Percentiles rank a stretch among this genome's conserved stretches.
phyloP scores from a whole-genome alignment of 1,140 invertebrate species.

The Brevipalpus yothersi region DNA sequence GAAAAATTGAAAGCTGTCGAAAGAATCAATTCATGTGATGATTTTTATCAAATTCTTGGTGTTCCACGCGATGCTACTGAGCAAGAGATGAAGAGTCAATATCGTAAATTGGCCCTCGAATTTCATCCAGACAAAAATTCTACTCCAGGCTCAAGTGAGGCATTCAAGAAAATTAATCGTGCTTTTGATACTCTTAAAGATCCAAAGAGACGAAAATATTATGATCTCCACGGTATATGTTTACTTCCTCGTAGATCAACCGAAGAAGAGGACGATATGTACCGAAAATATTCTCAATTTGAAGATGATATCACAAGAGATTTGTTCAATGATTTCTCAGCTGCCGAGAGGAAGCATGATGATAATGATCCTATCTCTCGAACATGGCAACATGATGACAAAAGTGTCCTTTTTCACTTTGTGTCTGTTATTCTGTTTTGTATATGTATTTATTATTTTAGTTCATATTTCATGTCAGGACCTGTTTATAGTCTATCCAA shows the following conservation, averaged over 20 bases:
- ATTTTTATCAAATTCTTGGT: constrained; percentile 89
- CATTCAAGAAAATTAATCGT: constrained; percentile 89
- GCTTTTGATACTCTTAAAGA: constrained; percentile 83
- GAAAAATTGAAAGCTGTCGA: constrained; percentile 36
- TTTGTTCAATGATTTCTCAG: constrained; percentile 59
- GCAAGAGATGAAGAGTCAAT: constrained; percentile 82
- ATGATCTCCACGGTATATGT: constrained; percentile 51
- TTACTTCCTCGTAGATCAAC: constrained; percentile 1
- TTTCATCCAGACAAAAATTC: constrained; percentile 96
- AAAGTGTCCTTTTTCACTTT: constrained; percentile 46
- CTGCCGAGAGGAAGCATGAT: constrained; percentile 29
- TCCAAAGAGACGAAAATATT: constrained; percentile 72
- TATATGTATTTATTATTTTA: constrained; percentile 62
- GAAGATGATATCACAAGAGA: constrained; percentile 40
- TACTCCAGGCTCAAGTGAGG: constrained; percentile 54
- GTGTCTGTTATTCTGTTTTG: constrained; percentile 70
- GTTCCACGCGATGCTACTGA: constrained; percentile 74
- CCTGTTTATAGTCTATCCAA: constrained; percentile 64
- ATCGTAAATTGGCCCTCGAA: constrained; percentile 79
- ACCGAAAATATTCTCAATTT: constrained; percentile 11
- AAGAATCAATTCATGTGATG: constrained; percentile 59
- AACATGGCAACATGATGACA: neutral
- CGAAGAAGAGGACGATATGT: constrained; percentile 19
- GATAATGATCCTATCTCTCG: constrained; percentile 12
- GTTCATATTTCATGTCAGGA: constrained; percentile 78